Conservation (phyloP, 1,140 invertebrate genomes). For the Eubasilissa regina region DNA sequence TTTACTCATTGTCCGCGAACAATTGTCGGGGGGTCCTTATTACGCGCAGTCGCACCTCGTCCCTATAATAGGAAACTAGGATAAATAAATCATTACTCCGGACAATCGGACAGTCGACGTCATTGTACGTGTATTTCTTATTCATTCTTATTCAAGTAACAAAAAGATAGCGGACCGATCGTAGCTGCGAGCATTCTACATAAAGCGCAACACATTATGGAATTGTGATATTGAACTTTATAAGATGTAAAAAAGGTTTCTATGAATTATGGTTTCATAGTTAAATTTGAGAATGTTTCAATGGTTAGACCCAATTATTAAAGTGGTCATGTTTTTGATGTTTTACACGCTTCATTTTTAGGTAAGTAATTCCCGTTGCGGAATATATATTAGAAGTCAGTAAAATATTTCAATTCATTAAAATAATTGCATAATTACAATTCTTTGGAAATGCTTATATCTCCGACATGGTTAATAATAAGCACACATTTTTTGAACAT, state of each 20-base stretch:
- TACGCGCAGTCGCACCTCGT: constrained; percentile 34
- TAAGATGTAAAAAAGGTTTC: constrained; percentile 29
- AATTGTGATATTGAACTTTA: constrained; percentile 37
- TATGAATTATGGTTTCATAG: constrained; percentile 36
- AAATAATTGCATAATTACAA: too few relatives aligned
- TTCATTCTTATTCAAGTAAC: constrained; percentile 11
- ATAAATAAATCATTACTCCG: constrained; percentile 44
- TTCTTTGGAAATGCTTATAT: too few relatives aligned
- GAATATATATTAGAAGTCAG: too few relatives aligned
- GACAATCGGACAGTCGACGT: constrained; percentile 38
- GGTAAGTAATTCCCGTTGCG: too few relatives aligned
- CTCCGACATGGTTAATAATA: too few relatives aligned
- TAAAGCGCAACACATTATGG: constrained; percentile 27
- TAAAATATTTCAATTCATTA: too few relatives aligned
- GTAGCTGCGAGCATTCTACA: constrained; percentile 13
- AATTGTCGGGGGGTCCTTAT: constrained; percentile 38
- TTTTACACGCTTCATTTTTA: too few relatives aligned
- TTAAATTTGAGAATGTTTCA: constrained; percentile 18
- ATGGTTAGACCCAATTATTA: background rate
- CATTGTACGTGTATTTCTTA: background rate
- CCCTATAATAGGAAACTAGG: constrained; percentile 27
- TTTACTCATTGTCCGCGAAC: constrained; percentile 27
- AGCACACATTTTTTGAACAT: too few relatives aligned
- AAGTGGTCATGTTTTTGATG: too few relatives aligned
- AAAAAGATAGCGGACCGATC: constrained; percentile 32